Conservation (phyloP, 2,113 vertebrate genomes). For the Mirza zaza region DNA sequence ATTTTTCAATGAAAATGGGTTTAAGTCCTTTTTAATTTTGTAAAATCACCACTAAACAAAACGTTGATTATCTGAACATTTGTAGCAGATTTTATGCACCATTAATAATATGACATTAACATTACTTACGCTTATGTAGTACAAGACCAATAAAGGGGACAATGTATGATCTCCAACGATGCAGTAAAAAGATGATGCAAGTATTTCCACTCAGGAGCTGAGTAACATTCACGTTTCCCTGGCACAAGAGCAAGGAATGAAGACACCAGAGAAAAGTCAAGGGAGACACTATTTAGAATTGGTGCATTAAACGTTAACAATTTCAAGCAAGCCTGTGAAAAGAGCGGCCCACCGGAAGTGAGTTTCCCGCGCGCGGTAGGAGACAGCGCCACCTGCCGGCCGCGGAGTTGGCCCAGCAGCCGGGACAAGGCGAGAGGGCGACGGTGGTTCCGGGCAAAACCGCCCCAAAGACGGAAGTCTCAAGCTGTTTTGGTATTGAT, state of each 20-base stretch:
- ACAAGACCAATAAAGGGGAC: neutral
- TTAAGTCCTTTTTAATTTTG: neutral
- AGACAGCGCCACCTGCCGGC: constrained; percentile 65
- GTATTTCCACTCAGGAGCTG: neutral
- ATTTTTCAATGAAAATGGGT: constrained; percentile 22
- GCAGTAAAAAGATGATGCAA: constrained; percentile 21
- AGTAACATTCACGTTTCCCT: neutral
- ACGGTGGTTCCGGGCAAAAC: neutral
- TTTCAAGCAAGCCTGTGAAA: neutral
- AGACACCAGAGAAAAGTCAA: neutral
- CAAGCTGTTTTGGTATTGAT: neutral
- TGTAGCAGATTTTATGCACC: neutral
- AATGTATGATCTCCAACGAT: neutral
- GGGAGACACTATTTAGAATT: neutral
- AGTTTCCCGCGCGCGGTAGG: neutral
- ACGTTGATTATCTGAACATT: neutral
- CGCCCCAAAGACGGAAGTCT: neutral
- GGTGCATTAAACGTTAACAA: neutral
- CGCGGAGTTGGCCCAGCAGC: rapidly evolving
- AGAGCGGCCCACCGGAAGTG: rapidly evolving
- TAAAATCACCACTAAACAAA: constrained; percentile 37
- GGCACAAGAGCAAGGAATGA: neutral
- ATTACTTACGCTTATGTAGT: neutral
- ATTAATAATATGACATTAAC: neutral
- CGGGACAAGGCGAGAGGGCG: neutral